phyloP scores from a whole-genome alignment of 2,888 invertebrate genomes.

The Drosophila pseudotalamancana region DNA sequence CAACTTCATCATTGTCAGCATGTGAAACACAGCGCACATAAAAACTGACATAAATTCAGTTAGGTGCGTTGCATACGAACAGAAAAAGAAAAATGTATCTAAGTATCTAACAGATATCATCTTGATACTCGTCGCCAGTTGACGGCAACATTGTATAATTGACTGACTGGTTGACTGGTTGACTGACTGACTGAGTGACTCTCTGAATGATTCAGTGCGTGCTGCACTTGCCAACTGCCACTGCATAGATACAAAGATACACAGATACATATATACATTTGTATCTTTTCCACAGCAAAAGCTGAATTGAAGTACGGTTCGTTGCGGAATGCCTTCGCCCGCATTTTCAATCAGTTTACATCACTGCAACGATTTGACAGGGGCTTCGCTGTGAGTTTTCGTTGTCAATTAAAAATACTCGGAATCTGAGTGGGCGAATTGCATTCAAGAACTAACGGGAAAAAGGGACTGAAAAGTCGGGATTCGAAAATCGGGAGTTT shows the following conservation, averaged over 20 bases:
- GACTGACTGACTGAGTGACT: conserved; percentile 18
- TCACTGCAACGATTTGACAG: conserved; percentile 55
- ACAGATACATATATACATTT: conserved; percentile 15
- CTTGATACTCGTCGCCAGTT: conserved; percentile 51
- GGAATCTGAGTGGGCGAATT: conserved; percentile 32
- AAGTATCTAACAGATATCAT: conserved; percentile 75
- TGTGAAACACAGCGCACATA: conserved; percentile 40
- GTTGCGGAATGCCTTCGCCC: conserved; percentile 34
- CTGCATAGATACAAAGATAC: conserved; percentile 14
- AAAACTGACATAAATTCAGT: conserved; percentile 77
- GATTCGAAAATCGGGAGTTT: neutral
- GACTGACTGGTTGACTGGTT: conserved; percentile 48
- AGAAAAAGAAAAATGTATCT: conserved; percentile 27
- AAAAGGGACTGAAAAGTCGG: neutral
- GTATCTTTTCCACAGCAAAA: too few relatives aligned
- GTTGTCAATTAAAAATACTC: conserved; percentile 62
- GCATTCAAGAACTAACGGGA: conserved; percentile 1
- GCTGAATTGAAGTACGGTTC: conserved; percentile 30
- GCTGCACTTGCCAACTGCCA: conserved; percentile 64
- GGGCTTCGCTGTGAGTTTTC: conserved; percentile 32
- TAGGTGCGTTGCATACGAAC: conserved; percentile 68
- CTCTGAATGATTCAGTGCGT: conserved; percentile 57
- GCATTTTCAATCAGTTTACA: conserved; percentile 72
- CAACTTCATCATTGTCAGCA: conserved; percentile 15
- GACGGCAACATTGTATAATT: conserved; percentile 61